phyloP scores from a whole-genome alignment of 2,797 vertebrate species.

The Diplodus sargus region DNA sequence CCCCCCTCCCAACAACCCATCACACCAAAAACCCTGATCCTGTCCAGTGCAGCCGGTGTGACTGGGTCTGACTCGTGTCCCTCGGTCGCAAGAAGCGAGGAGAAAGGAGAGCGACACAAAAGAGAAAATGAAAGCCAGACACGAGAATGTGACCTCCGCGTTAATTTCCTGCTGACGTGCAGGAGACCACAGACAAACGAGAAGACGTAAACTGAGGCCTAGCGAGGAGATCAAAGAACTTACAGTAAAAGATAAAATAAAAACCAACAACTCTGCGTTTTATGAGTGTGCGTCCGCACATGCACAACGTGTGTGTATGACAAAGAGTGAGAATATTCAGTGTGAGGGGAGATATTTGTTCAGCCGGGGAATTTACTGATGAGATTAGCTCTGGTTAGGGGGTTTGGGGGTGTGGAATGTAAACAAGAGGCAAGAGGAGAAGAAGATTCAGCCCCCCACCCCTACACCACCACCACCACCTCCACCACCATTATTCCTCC shows the following conservation, averaged over 20 bases:
- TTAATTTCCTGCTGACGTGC: conserved; percentile 26
- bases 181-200: background rate
- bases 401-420: conserved; percentile 70
- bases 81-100: conserved; percentile 29
- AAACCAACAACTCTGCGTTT: background rate
- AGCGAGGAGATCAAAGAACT: no score
- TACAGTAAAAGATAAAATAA: no score
- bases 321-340: conserved; percentile 58
- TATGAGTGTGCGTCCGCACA: conserved; percentile 18
- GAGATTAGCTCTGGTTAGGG: conserved; percentile 73
- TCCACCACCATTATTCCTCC: conserved; percentile 27
- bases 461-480: background rate
- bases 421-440: conserved; percentile 67
- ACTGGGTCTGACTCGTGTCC: conserved; percentile 35
- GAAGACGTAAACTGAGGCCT: background rate
- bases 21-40: conserved; percentile 29
- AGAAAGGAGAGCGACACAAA: conserved; percentile 22
- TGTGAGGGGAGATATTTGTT: conserved; percentile 76
- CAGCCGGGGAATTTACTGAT: conserved; percentile 71
- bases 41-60: background rate
- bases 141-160: conserved; percentile 16
- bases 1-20: conserved; percentile 4
- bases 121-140: conserved; percentile 36
- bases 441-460: conserved; percentile 34
- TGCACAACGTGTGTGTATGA: conserved; percentile 15